These are phyloP conservation scores for Clupea harengus DNA, from an alignment of 2,113 vertebrate genomes.

Conservation along the genomic window DNA sequence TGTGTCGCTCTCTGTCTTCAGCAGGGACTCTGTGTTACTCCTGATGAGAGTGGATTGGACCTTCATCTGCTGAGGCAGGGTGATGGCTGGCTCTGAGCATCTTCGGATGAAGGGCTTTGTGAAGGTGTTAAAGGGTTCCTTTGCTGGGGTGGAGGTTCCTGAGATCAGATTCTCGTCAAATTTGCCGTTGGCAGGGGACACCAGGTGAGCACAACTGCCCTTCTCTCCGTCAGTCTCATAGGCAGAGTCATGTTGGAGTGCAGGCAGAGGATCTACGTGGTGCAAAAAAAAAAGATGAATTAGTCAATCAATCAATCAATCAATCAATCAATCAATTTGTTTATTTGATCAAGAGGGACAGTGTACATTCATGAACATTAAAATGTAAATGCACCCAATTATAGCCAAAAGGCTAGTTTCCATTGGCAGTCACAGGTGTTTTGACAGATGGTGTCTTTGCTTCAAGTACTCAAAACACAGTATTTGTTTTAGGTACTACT, in stretches of 20 bases:
- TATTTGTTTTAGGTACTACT: not conserved
- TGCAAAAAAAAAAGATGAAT: constrained; percentile 33
- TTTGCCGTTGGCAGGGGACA: constrained; percentile 19
- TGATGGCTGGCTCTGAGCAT: constrained; percentile 75
- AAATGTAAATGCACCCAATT: too few relatives aligned
- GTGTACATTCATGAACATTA: too few relatives aligned
- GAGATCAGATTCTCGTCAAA: not conserved
- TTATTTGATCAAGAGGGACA: too few relatives aligned
- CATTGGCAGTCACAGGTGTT: too few relatives aligned
- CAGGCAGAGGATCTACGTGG: constrained; percentile 64
- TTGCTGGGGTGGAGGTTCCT: constrained; percentile 28
- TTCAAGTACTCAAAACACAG: not conserved
- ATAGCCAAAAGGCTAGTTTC: too few relatives aligned
- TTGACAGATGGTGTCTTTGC: not conserved
- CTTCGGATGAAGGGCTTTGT: constrained; percentile 66
- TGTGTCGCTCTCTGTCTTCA: constrained; percentile 30
- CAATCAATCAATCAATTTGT: too few relatives aligned
- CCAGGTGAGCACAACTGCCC: constrained; percentile 24
- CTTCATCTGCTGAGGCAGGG: constrained; percentile 46
- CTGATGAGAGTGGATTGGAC: constrained; percentile 65
- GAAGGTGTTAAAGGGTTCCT: constrained; percentile 48
- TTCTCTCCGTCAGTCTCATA: constrained; percentile 72
- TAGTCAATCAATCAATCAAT: too few relatives aligned
- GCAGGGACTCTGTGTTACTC: constrained; percentile 68
- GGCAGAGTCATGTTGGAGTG: constrained; percentile 78